Evolutionary conservation across 2,888 invertebrate species (phyloP).

Genomic region (Chrysina gloriosa): DNA sequence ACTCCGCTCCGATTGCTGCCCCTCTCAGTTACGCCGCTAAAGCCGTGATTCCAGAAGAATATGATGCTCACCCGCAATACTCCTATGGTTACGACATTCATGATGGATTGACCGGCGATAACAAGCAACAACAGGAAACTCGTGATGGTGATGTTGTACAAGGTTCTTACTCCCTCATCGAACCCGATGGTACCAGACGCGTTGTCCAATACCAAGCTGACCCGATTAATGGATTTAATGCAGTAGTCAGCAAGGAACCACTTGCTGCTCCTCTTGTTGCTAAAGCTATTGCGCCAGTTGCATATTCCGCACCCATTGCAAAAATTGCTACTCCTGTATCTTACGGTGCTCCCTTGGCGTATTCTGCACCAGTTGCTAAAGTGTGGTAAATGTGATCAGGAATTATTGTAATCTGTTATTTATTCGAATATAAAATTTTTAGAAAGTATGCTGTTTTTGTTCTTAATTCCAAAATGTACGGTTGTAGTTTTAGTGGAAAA

Average conservation of each 20-base stretch:
- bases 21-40: constrained; percentile 53
- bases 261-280: constrained; percentile 54
- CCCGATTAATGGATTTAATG: constrained; percentile 73
- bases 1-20: constrained; percentile 49
- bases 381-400: background rate
- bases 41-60: constrained; percentile 60
- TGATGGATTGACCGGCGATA: constrained; percentile 68
- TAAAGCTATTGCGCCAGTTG: constrained; percentile 40
- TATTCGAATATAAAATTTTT: no score
- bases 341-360: constrained; percentile 47
- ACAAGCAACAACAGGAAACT: constrained; percentile 67
- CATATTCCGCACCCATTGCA: constrained; percentile 40
- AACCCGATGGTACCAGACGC: constrained; percentile 68
- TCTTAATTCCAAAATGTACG: no score
- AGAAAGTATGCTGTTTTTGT: no score
- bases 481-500: no score
- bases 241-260: constrained; percentile 73
- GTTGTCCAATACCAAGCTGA: constrained; percentile 71
- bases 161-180: constrained; percentile 68
- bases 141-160: constrained; percentile 69
- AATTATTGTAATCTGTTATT: no score
- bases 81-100: constrained; percentile 70
- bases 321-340: constrained; percentile 53
- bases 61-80: constrained; percentile 70
- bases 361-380: constrained; percentile 43